A percentile compares a stretch with the other conserved stretches of the same genome.
Evolutionary conservation across 2,113 vertebrate species (phyloP).

Genomic region (Mustela nigripes): DNA sequence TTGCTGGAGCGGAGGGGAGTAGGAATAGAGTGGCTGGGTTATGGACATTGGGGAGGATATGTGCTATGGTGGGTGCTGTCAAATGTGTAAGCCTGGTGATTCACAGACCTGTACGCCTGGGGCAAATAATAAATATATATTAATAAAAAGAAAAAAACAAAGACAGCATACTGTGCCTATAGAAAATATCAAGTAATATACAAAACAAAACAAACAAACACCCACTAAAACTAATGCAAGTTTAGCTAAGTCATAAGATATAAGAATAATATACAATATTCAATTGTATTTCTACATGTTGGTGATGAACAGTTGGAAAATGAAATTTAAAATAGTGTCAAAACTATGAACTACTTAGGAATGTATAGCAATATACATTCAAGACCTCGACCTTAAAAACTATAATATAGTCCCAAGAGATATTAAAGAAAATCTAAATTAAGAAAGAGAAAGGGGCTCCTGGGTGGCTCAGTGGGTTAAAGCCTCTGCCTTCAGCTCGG

Average conservation of each 20-base stretch:
- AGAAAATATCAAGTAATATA: background rate
- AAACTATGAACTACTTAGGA: background rate
- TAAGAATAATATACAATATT: background rate
- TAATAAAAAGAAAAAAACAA: background rate
- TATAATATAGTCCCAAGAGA: background rate
- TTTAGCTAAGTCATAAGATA: background rate
- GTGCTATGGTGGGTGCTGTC: too few species aligned
- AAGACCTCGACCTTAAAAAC: background rate
- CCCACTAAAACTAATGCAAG: background rate
- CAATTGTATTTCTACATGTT: background rate
- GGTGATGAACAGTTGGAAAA: background rate
- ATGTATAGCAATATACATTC: background rate
- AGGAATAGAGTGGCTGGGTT: too few species aligned
- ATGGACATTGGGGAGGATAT: too few species aligned
- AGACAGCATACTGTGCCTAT: background rate
- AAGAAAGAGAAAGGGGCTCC: background rate
- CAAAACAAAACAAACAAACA: background rate
- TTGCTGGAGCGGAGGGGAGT: too few species aligned
- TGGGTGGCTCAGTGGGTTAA: too few species aligned
- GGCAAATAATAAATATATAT: too few species aligned
- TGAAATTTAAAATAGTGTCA: background rate
- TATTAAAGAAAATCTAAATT: background rate
- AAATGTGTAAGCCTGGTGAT: too few species aligned
- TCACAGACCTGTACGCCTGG: too few species aligned
- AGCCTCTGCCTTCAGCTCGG: too few species aligned